phyloP scores from a whole-genome alignment of 2,113 vertebrate genomes.

The Arothron firmamentum region DNA sequence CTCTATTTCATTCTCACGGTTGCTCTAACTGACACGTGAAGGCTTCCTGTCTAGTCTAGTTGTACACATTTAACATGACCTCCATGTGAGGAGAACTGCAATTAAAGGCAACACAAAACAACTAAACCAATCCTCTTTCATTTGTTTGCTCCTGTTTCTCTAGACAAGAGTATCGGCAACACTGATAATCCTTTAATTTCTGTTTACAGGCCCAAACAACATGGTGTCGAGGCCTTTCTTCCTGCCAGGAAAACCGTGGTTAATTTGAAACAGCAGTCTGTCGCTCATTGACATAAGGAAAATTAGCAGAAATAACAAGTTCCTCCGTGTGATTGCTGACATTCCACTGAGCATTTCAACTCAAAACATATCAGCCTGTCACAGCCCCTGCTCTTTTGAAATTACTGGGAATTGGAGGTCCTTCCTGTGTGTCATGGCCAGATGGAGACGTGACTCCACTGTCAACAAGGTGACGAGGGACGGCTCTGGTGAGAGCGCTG shows the following conservation, averaged over 20 bases:
- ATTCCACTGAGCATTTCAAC: slow-evolving; percentile 23
- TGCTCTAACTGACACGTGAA: no score
- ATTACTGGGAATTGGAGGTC: slow-evolving; percentile 37
- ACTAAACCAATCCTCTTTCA: no score
- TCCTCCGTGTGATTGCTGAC: slow-evolving; percentile 15
- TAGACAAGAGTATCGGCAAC: no score
- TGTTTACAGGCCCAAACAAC: slow-evolving; percentile 29
- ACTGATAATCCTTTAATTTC: slow-evolving; percentile 24
- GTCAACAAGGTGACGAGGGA: slow-evolving; percentile 18
- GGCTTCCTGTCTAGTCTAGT: no score
- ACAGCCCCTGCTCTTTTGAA: slow-evolving; percentile 20
- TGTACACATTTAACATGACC: no score
- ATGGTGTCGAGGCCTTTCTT: slow-evolving; percentile 17
- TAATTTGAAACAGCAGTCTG: not conserved
- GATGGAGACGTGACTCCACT: slow-evolving; percentile 37
- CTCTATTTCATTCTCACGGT: no score
- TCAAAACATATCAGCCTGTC: slow-evolving; percentile 9
- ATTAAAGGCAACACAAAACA: no score
- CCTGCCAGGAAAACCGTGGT: slow-evolving; percentile 9
- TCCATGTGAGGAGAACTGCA: no score
- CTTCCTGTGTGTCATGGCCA: slow-evolving; percentile 11
- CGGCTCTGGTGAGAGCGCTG: slow-evolving; percentile 8
- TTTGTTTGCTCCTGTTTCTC: no score
- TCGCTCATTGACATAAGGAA: slow-evolving; percentile 15
- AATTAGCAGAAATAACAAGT: slow-evolving; percentile 14